Base-by-base conservation (phyloP, 2,888 invertebrate genomes). In the Drosophila subquinaria region DNA sequence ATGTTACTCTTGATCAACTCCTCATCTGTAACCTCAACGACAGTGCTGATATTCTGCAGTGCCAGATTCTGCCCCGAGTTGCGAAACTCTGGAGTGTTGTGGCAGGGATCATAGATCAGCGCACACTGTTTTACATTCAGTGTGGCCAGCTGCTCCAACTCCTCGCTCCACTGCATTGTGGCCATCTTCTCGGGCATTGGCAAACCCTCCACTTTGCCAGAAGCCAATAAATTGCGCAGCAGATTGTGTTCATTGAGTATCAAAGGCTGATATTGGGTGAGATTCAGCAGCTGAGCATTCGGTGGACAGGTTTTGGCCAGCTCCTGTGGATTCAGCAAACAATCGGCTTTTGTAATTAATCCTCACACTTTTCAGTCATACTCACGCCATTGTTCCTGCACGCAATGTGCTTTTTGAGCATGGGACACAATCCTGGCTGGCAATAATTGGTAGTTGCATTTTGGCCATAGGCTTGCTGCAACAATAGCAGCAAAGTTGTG, bases 31-130 rank as follows among this genome's bases (percentile, higher is more conserved):
- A 42, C 38, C 15, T 48, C 42, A 5, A 56, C 56, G 1, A 15
- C 56, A 3, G n/a, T 23, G 8, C 65, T 73, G 2, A 74, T n/a
- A 4, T 60, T 70, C 0, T 51, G 35, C 15, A 74, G 2, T 0
- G 68, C 89, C 68, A 89, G 10, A 52, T 79, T 86, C 56, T 86
- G 86, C 0, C 89, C 86, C 0, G 89, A 73, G 10, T 87, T 73
- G 1, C 15, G 56, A 33, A 76, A 86, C 8, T 69, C 63, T 0
- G 0, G 10, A 4, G 85, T 89, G n/a, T 79, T 87, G 56, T 84
- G 88, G 11, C 85, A 86, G 1, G 36, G 50, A 53, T 89, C 89
- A 43, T 69, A 56, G 27, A 38, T 33, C 27, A 69, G 1, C 0
- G n/a, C 47, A 42, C 85, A 86, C 45, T 76, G 82, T 43, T 67